Percentiles rank a stretch among this genome's conserved stretches.
Evolutionary conservation across 92 coral and sea anemone species (phyloP).

Genomic region (Zoanthus solanderi): DNA sequence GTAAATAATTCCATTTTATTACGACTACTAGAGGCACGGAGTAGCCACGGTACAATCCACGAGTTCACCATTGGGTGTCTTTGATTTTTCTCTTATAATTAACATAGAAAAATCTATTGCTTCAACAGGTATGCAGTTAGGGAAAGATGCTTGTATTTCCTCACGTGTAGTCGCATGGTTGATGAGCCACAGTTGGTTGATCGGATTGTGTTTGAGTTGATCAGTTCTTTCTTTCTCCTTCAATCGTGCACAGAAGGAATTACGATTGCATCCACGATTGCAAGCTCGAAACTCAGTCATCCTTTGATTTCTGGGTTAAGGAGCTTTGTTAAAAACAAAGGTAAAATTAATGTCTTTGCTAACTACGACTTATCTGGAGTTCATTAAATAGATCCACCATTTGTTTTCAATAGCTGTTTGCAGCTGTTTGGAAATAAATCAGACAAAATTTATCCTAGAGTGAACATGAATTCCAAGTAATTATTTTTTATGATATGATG

Average conservation of each 20-base stretch:
- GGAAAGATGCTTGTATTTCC: slow-evolving; percentile 64
- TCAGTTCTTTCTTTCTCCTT: slow-evolving; percentile 56
- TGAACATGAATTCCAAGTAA: too few species aligned
- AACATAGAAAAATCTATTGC: not conserved
- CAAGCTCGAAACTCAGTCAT: slow-evolving; percentile 65
- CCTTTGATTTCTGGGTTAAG: slow-evolving; percentile 69
- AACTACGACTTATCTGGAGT: too few species aligned
- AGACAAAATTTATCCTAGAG: too few species aligned
- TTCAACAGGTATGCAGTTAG: slow-evolving; percentile 67
- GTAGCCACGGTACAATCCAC: too few species aligned
- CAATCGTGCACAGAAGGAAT: slow-evolving; percentile 54
- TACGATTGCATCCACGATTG: slow-evolving; percentile 42
- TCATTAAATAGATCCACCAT: too few species aligned
- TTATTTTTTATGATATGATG: too few species aligned
- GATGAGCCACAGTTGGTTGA: slow-evolving; percentile 56
- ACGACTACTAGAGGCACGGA: too few species aligned
- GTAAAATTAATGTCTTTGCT: slow-evolving; percentile 27
- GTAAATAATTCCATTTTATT: too few species aligned
- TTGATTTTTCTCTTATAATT: too few species aligned
- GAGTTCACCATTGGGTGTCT: too few species aligned
- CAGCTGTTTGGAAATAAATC: too few species aligned
- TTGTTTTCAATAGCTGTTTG: too few species aligned
- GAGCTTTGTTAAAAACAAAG: slow-evolving; percentile 68
- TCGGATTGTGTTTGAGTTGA: slow-evolving; percentile 66
- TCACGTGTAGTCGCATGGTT: slow-evolving; percentile 51